These are phyloP conservation scores for Lutraria lutraria DNA, from an alignment of 2,888 invertebrate genomes.

Conservation along the genomic window DNA sequence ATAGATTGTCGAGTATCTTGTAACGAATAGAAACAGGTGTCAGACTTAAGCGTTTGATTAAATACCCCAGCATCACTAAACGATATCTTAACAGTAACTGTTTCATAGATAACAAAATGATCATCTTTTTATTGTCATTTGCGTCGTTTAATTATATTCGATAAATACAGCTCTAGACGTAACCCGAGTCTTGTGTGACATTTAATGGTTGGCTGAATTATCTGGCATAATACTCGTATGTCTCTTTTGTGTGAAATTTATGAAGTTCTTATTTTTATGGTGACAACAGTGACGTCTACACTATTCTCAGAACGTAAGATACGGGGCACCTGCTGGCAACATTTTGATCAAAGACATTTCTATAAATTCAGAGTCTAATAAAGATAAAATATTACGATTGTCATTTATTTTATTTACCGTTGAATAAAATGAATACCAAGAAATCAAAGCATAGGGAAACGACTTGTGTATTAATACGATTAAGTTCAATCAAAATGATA, in stretches of 20 bases:
- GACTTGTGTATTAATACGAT: too few species aligned
- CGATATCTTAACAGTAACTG: slow-evolving; percentile 49
- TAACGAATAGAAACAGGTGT: slow-evolving; percentile 50
- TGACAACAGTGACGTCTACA: slow-evolving; percentile 44
- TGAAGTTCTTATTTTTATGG: slow-evolving; percentile 49
- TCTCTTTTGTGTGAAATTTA: slow-evolving; percentile 66
- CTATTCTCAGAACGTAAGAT: slow-evolving; percentile 9
- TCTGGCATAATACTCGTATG: slow-evolving; percentile 37
- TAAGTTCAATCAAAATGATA: too few species aligned
- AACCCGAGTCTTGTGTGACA: slow-evolving; percentile 18
- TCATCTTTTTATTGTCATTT: slow-evolving; percentile 41
- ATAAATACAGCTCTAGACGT: slow-evolving; percentile 23
- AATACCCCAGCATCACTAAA: slow-evolving; percentile 56
- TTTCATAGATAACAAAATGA: slow-evolving; percentile 39
- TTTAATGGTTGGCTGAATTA: slow-evolving; percentile 33
- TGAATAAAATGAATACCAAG: too few species aligned
- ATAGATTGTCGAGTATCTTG: slow-evolving; percentile 28
- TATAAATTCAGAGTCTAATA: background rate
- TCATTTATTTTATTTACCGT: too few species aligned
- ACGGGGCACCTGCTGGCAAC: background rate
- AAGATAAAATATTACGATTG: background rate
- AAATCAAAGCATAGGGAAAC: too few species aligned
- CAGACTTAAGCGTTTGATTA: slow-evolving; percentile 38
- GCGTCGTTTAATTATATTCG: slow-evolving; percentile 21
- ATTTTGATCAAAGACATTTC: background rate